phyloP scores from a whole-genome alignment of 2,113 vertebrate genomes.

The Camelus bactrianus region DNA sequence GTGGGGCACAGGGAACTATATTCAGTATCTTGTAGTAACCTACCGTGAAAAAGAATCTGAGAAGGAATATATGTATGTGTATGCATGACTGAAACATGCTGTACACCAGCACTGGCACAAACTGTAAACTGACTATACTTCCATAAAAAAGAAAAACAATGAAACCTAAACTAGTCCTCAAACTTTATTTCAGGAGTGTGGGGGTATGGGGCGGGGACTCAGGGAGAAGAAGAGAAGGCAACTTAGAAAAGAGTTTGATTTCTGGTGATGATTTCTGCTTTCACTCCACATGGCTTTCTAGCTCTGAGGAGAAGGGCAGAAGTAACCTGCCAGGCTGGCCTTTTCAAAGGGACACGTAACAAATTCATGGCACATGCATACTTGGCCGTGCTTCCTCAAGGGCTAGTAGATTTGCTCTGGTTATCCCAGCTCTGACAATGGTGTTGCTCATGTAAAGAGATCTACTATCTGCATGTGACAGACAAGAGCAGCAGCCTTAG shows the following conservation, averaged over 20 bases:
- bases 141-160: too few species aligned
- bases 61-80: too few species aligned
- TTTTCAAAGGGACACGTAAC: neutral
- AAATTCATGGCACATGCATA: neutral
- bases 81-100: too few species aligned
- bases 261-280: slow-evolving; percentile 32
- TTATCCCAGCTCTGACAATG: neutral
- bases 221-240: neutral
- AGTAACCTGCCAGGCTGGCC: neutral
- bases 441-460: neutral
- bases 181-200: slow-evolving; percentile 39
- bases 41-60: too few species aligned
- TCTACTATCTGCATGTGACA: neutral
- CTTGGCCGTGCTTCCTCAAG: neutral
- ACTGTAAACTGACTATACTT: too few species aligned
- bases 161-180: slow-evolving; percentile 18
- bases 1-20: too few species aligned
- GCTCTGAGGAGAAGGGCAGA: neutral
- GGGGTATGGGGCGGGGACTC: neutral
- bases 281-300: neutral
- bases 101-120: too few species aligned
- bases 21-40: too few species aligned
- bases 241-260: neutral
- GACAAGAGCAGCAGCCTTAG: neutral
- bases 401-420: neutral